Base-by-base conservation (phyloP, 1,140 invertebrate species). In the Leguminivora glycinivorella region DNA sequence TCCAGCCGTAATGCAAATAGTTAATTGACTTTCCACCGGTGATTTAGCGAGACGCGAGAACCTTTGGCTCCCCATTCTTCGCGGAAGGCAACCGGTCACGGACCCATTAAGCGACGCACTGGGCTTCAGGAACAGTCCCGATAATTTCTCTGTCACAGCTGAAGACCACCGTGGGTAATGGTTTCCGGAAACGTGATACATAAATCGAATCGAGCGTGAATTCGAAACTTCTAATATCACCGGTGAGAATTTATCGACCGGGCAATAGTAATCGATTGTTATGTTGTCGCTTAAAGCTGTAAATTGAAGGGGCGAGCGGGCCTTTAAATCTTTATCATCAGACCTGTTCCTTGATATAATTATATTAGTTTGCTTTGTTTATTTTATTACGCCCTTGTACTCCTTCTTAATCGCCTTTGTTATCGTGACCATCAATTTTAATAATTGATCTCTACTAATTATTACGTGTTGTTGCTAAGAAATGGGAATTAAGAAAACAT, bases 131-230 rank as follows among this genome's bases (percentile, higher is more conserved):
- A 76, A 75, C 71, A 72, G 52, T 70, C 66, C 70, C 73, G 73
- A 77, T 78, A 77, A 74, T 76, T 73, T 78, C 72, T 38, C 72
- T 74, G 71, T 80, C 75, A 75, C 76, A 77, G 72, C 67, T 74
- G 74, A 75, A 72, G 76, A 77, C 72, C 71, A 67, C 60, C 63
- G 22, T 43, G 17, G 60, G 75, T 77, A 79, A 81, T 78, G 75
- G 73, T 83, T 83, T 78, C 81, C 81, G 74, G 75, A 70, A 81
- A 81, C 76, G 70, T 72, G 70, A 76, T 68, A 72, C 73, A 81
- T 79, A 81, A 83, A 83, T 83, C 76, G 79, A 78, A 78, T 77
- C 31, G 70, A 73, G 71, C 74, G 71, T 69, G 75, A 76, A 73
- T 73, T 47, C 63, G 52, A 71, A 71, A 73, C 75, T 76, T 74